A percentile compares a stretch with the other conserved stretches of the same genome.
Evolutionary conservation across 2,113 vertebrate genomes (phyloP).

Genomic region (Monopterus albus): DNA sequence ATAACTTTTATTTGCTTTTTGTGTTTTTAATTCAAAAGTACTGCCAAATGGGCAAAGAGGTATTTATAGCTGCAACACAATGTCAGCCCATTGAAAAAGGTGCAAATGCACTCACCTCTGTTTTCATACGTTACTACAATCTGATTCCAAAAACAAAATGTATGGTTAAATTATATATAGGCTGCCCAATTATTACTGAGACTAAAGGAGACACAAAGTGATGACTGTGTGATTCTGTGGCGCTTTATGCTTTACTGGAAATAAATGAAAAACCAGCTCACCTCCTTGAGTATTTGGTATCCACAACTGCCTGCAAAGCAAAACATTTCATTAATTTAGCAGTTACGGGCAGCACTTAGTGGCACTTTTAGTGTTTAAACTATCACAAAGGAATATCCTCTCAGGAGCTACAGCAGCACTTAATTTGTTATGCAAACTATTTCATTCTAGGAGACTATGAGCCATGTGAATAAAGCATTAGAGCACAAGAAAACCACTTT

Average conservation of each 20-base stretch:
- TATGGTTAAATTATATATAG: no score
- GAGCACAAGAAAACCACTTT: no score
- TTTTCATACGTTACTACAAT: no score
- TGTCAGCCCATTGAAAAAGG: no score
- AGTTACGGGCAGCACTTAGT: background rate
- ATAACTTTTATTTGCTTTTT: no score
- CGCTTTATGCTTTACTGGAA: background rate
- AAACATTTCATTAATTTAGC: slow-evolving; percentile 19
- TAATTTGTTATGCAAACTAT: background rate
- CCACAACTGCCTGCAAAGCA: slow-evolving; percentile 49
- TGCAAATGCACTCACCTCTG: no score
- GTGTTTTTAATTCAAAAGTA: no score
- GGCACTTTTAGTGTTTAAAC: background rate
- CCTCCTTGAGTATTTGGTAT: slow-evolving; percentile 70
- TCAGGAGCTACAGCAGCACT: background rate
- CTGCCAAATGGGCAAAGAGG: no score
- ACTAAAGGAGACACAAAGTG: background rate
- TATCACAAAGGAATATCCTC: no score
- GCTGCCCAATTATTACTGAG: background rate
- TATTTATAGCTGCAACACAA: no score
- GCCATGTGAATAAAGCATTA: background rate
- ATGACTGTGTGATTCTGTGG: background rate
- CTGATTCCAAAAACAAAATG: background rate
- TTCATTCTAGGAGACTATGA: background rate
- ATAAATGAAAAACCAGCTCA: slow-evolving; percentile 36